Evolutionary conservation across 2,888 invertebrate genomes (phyloP).

Genomic region (Athalia cordata): DNA sequence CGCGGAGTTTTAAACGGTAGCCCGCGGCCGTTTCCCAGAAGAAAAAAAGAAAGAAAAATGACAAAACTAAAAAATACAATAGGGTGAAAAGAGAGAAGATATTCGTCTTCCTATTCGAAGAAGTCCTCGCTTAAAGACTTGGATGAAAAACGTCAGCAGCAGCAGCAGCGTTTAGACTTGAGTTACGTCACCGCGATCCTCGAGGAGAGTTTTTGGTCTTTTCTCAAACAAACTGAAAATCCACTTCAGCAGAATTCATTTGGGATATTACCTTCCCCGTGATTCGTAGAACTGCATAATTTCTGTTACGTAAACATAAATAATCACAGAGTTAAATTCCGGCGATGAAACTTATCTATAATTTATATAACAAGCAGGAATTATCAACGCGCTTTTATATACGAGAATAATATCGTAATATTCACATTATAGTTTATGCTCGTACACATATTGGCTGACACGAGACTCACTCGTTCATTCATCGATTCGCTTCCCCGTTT

Average conservation of each 20-base stretch:
- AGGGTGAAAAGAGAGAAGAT: background rate
- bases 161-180: slow-evolving; percentile 18
- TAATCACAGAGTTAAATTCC: background rate
- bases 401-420: slow-evolving; percentile 28
- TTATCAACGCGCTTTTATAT: background rate
- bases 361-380: background rate
- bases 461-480: slow-evolving; percentile 43
- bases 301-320: slow-evolving; percentile 16
- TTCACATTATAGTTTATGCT: slow-evolving; percentile 4
- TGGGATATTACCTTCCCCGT: background rate
- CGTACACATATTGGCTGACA: slow-evolving; percentile 24
- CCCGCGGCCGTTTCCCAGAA: background rate
- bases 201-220: slow-evolving; percentile 16
- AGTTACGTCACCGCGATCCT: slow-evolving; percentile 26
- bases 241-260: background rate
- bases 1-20: background rate
- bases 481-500: slow-evolving; percentile 37
- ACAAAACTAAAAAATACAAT: background rate
- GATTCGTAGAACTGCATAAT: slow-evolving; percentile 20
- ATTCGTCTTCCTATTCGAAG: slow-evolving; percentile 30
- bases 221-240: background rate
- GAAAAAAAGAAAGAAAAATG: background rate
- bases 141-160: background rate
- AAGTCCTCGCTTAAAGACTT: background rate
- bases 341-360: background rate